Conservation (phyloP, 2,797 vertebrate genomes). For the Dendrocincla fuliginosa region DNA sequence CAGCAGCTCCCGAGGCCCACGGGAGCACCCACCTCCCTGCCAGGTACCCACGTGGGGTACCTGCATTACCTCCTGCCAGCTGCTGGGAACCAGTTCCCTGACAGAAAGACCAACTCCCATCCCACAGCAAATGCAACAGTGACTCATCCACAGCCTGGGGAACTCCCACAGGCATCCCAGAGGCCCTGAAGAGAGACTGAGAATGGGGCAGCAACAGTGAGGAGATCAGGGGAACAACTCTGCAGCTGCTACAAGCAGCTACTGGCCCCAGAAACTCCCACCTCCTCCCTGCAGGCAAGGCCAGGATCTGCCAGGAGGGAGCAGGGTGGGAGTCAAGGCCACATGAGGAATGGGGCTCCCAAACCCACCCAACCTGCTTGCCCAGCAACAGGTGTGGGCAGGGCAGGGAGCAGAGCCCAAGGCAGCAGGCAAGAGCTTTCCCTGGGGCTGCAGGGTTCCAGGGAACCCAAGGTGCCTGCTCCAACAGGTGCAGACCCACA, state of each 20-base stretch:
- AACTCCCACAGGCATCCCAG: background rate
- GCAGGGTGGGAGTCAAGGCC: background rate
- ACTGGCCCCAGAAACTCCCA: background rate
- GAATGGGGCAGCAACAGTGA: background rate
- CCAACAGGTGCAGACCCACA: accelerated
- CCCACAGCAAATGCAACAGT: background rate
- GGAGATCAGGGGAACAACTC: background rate
- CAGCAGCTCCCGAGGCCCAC: accelerated
- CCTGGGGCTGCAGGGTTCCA: background rate
- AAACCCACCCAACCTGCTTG: background rate
- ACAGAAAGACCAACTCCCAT: background rate
- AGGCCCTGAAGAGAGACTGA: background rate
- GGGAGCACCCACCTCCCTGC: background rate
- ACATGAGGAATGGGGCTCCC: background rate
- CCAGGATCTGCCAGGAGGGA: background rate
- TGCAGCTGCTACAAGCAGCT: background rate
- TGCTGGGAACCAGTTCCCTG: background rate
- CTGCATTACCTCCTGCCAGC: background rate
- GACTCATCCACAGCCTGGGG: background rate
- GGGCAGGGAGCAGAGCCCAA: background rate
- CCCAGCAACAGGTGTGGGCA: background rate
- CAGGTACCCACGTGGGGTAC: background rate
- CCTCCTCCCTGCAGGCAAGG: background rate
- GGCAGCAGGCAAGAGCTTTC: background rate
- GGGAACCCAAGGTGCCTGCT: background rate